Evolutionary conservation across 1,140 invertebrate species (phyloP).

Genomic region (Octopus sinensis): DNA sequence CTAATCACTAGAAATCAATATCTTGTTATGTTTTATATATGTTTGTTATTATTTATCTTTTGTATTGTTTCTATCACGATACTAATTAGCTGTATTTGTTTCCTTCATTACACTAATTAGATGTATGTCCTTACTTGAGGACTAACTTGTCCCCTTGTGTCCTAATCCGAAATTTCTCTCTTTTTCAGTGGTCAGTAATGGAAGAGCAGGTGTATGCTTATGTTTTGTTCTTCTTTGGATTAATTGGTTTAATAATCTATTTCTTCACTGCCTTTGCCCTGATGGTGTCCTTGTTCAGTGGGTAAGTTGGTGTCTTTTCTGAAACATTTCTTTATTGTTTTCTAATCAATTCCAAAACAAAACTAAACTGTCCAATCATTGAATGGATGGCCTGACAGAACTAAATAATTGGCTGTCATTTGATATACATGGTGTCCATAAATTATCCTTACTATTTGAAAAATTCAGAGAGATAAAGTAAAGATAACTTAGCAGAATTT

Average conservation of each 20-base stretch:
- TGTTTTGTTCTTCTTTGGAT: conserved; percentile 6
- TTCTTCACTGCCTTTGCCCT: neutral
- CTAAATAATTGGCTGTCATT: too few species aligned
- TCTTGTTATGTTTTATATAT: neutral
- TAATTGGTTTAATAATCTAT: conserved; percentile 1
- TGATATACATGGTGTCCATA: too few species aligned
- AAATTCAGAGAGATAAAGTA: too few species aligned
- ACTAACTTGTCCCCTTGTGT: neutral
- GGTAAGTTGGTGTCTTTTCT: neutral
- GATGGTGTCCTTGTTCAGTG: neutral
- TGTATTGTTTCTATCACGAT: neutral
- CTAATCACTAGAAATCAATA: too few species aligned
- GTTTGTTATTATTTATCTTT: neutral
- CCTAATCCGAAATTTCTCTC: neutral
- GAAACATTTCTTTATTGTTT: too few species aligned
- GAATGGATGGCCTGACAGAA: too few species aligned
- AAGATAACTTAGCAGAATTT: too few species aligned
- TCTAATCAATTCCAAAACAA: too few species aligned
- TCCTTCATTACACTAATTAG: neutral
- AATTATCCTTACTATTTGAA: too few species aligned
- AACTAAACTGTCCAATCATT: too few species aligned
- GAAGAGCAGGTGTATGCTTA: conserved; percentile 4
- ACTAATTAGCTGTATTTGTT: neutral
- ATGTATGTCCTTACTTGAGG: neutral
- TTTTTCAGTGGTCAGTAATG: neutral